phyloP scores from a whole-genome alignment of 1,140 invertebrate genomes.

The Calosoma granatense region DNA sequence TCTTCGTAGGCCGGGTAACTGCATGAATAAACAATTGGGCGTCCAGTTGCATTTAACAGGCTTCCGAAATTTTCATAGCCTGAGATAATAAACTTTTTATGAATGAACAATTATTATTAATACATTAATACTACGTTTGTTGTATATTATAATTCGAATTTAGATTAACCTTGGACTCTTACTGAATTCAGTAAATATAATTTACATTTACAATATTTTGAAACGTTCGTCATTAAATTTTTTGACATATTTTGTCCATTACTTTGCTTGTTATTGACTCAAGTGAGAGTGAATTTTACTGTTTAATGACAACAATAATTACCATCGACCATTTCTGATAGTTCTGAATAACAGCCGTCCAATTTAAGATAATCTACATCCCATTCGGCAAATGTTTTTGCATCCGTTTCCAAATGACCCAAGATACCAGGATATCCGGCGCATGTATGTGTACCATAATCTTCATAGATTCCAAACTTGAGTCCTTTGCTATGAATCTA shows the following conservation, averaged over 20 bases:
- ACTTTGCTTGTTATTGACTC: too few species aligned
- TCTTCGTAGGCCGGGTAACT: slow-evolving; percentile 79
- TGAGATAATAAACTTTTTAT: too few species aligned
- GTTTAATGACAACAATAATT: too few species aligned
- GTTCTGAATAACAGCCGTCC: slow-evolving; percentile 70
- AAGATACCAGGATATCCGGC: slow-evolving; percentile 76
- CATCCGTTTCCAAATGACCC: slow-evolving; percentile 62
- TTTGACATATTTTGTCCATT: too few species aligned
- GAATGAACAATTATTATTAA: too few species aligned
- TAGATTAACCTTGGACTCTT: too few species aligned
- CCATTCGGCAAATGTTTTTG: slow-evolving; percentile 78
- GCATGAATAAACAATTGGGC: slow-evolving; percentile 80
- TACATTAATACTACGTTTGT: too few species aligned
- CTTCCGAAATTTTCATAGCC: slow-evolving; percentile 65
- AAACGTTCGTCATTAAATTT: too few species aligned
- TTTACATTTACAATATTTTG: too few species aligned
- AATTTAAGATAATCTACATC: slow-evolving; percentile 82
- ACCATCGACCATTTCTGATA: slow-evolving; percentile 44
- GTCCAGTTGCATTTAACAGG: slow-evolving; percentile 64
- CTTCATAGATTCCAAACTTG: slow-evolving; percentile 83
- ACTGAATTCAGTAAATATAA: too few species aligned
- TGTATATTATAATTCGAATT: too few species aligned
- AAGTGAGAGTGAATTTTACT: too few species aligned
- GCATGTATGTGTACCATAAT: slow-evolving; percentile 77
- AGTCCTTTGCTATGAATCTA: slow-evolving; percentile 70